Evolutionary conservation across 2,888 invertebrate species (phyloP).

Genomic region (Chelonus formosanus): DNA sequence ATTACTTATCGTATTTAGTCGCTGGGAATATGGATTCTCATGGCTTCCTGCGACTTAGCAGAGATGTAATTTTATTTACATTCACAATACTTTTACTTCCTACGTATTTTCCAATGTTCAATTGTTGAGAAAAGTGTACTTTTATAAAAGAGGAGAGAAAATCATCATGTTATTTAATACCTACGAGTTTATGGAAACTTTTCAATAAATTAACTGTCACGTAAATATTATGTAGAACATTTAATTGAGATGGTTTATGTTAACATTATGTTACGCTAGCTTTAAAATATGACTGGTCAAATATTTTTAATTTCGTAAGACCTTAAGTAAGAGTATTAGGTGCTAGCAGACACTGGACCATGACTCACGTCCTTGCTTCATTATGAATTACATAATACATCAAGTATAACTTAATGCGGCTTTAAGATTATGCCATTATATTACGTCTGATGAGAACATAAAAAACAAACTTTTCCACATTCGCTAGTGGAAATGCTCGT

Average conservation of each 20-base stretch:
- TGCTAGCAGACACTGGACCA: neutral
- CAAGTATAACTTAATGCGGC: slow-evolving; percentile 14
- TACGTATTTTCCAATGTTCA: neutral
- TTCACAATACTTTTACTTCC: slow-evolving; percentile 2
- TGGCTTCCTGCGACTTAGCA: slow-evolving; percentile 20
- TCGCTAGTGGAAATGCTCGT: slow-evolving; percentile 21
- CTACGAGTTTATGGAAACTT: too few species aligned
- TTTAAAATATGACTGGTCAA: too few species aligned
- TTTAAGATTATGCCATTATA: slow-evolving; percentile 28
- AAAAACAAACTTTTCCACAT: slow-evolving; percentile 23
- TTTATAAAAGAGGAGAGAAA: too few species aligned
- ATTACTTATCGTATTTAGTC: slow-evolving; percentile 25
- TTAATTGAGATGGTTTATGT: too few species aligned
- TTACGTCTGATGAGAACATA: slow-evolving; percentile 19
- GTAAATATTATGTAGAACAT: too few species aligned
- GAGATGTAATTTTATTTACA: slow-evolving; percentile 13
- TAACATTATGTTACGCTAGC: too few species aligned
- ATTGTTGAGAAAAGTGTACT: neutral
- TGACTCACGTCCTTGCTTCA: slow-evolving; percentile 39
- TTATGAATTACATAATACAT: slow-evolving; percentile 34
- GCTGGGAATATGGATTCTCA: slow-evolving; percentile 12
- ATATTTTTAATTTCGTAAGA: too few species aligned
- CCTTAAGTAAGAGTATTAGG: too few species aligned
- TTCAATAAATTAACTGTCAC: too few species aligned
- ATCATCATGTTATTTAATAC: too few species aligned